Evolutionary conservation across 2,113 vertebrate genomes (phyloP), one percentile per base, ranked within the genome.

Genomic region (Salvelinus sp.): DNA sequence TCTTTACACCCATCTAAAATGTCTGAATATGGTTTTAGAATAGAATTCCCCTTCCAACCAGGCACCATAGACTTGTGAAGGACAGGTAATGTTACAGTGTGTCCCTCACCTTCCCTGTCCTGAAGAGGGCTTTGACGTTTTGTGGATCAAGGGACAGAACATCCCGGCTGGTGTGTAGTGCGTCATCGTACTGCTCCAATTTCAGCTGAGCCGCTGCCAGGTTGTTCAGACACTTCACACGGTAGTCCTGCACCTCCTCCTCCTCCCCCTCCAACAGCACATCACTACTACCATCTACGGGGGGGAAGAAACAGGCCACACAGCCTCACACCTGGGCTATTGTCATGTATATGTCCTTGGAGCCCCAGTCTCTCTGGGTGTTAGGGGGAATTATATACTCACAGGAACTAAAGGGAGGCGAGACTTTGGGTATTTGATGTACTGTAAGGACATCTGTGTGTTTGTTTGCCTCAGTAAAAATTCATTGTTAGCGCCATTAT

Each of bases 161-260:
- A 1, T 93, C 92, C 13, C 88, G 83, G 78, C 93, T 94, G 76
- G 91, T 92, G 4, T 82, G 90, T 81, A 96, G 87, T 1, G 94
- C 94, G 73, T 94, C 92, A 1, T 83, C 86, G 2, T 63, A 78
- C 76, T 91, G 93, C 77, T 93, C 88, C 86, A 95, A 88, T 82
- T 94, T 96, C 74, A 96, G 70, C 80, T 93, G 94, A 38, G 91
- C 79, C 0, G 94, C 85, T 22, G 94, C 94, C 88, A 94, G 85
- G 90, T 96, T 96, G 83, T 96, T 96, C 76, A 96, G 90, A 90
- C 94, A 96, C 85, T 96, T 96, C n/a, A 95, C 87, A 7, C 92
- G 85, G 81, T 95, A 93, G 69, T 95, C 93, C 63, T 23, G 81
- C 77, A 95, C 88, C 82, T 96, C 94, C 68, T 94, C 93, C 79